A percentile compares a stretch with the other conserved stretches of the same genome.
phyloP scores from a whole-genome alignment of 2,113 vertebrate species.

The Gulo gulo region DNA sequence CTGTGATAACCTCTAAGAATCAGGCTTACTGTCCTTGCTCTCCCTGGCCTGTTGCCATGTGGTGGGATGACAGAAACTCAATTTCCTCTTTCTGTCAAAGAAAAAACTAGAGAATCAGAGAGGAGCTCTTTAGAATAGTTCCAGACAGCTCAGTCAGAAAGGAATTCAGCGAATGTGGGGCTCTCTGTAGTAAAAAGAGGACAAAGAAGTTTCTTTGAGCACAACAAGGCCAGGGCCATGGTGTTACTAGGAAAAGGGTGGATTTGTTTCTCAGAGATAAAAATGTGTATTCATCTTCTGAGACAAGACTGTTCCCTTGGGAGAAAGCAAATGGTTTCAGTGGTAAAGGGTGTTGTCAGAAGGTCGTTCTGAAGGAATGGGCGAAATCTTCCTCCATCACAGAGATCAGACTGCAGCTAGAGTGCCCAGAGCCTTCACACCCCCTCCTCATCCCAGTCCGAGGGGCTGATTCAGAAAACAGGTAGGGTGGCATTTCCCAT shows the following conservation, averaged over 20 bases:
- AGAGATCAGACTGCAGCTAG: not conserved
- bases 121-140: not conserved
- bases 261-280: not conserved
- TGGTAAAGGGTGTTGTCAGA: not conserved
- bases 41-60: not conserved
- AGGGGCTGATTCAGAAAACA: not conserved
- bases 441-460: not conserved
- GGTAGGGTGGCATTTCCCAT: not conserved
- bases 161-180: not conserved
- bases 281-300: not conserved
- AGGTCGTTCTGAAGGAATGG: not conserved
- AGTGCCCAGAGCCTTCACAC: not conserved
- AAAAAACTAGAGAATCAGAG: not conserved
- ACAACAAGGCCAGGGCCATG: not conserved
- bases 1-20: not conserved
- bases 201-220: not conserved
- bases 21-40: not conserved
- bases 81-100: not conserved
- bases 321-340: not conserved
- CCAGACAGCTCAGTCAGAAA: not conserved
- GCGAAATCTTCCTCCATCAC: not conserved
- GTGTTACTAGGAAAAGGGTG: not conserved
- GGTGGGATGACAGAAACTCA: not conserved
- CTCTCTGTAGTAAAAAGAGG: not conserved
- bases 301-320: not conserved